Evolutionary conservation across 2,888 invertebrate species (phyloP).

Genomic region (Autographa pulchrina): DNA sequence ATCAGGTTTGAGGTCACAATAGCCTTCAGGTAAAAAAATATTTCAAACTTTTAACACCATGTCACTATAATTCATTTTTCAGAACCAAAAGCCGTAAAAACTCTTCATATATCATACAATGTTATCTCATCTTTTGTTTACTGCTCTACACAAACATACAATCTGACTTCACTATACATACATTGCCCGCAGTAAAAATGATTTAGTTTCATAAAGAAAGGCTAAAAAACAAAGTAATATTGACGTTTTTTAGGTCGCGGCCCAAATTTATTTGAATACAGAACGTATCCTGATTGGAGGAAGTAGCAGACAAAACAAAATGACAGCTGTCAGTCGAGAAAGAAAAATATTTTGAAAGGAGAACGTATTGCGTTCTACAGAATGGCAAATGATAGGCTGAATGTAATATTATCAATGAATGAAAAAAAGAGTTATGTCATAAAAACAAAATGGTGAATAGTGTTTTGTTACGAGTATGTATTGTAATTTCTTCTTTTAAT

Average conservation of each 20-base stretch:
- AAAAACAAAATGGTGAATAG: too few species aligned
- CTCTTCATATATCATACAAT: slow-evolving; percentile 25
- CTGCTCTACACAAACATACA: slow-evolving; percentile 27
- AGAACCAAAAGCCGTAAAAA: not conserved
- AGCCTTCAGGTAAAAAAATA: not conserved
- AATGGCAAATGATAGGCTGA: not conserved
- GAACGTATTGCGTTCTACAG: not conserved
- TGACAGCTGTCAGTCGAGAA: slow-evolving; percentile 45
- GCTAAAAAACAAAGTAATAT: slow-evolving; percentile 22
- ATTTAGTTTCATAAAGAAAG: slow-evolving; percentile 41
- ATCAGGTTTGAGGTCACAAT: not conserved
- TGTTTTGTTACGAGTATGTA: too few species aligned
- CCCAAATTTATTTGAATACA: slow-evolving; percentile 23
- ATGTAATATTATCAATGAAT: not conserved
- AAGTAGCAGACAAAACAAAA: slow-evolving; percentile 38
- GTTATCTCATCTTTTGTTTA: slow-evolving; percentile 22
- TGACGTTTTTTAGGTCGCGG: slow-evolving; percentile 6
- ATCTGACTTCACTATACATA: slow-evolving; percentile 15
- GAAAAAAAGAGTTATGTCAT: not conserved
- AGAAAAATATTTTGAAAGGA: slow-evolving; percentile 17
- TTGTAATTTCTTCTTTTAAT: too few species aligned
- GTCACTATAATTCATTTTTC: slow-evolving; percentile 1
- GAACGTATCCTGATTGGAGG: slow-evolving; percentile 35
- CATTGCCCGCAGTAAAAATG: slow-evolving; percentile 31
- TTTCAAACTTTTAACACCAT: not conserved